Base-by-base conservation (phyloP, 2,888 invertebrate species). In the Phania funesta region DNA sequence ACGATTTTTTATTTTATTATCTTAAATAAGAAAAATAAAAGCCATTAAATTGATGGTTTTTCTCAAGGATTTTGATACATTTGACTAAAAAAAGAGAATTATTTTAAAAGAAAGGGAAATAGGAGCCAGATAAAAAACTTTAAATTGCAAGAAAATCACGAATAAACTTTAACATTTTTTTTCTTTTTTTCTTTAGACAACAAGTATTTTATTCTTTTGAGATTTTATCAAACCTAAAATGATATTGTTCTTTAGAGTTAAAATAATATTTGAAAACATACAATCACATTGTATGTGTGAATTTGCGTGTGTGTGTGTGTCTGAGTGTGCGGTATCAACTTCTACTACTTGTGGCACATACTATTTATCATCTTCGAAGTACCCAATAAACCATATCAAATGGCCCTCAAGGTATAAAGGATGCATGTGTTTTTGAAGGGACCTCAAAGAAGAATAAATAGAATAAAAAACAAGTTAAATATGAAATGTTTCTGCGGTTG, bases 301-400 rank as follows among this genome's bases (percentile, higher is more conserved):
- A n/a, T n/a, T n/a, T n/a, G n/a, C n/a, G n/a, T n/a, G n/a, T n/a
- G n/a, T n/a, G n/a, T n/a, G n/a, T n/a, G n/a, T n/a, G n/a, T n/a
- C 7, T 26, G 32, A 38, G 29, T 67, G 18, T 60, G 48, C 9
- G 52, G 35, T 74, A 56, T 65, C 64, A 65, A 56, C n/a, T 74
- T 65, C 65, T 56, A 74, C 24, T 77, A 67, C 65, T 65, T 73
- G 56, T 79, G 78, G n/a, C n/a, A n/a, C 18, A 75, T 78, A 41
- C 70, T 58, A 70, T 82, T 82, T 82, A 82, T 82, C 70, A 82
- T 82, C 50, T 82, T 74, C 70, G 75, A 75, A 78, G 75, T 75
- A 78, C 82, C 75, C 74, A 78, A 78, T 75, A 82, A 82, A 75
- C 74, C 74, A 74, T 60, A 78, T 70, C 70, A 78, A 78, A 71